These are phyloP conservation scores for Neoaliturus tenellus DNA, from an alignment of 2,888 invertebrate species.

Conservation along the genomic window DNA sequence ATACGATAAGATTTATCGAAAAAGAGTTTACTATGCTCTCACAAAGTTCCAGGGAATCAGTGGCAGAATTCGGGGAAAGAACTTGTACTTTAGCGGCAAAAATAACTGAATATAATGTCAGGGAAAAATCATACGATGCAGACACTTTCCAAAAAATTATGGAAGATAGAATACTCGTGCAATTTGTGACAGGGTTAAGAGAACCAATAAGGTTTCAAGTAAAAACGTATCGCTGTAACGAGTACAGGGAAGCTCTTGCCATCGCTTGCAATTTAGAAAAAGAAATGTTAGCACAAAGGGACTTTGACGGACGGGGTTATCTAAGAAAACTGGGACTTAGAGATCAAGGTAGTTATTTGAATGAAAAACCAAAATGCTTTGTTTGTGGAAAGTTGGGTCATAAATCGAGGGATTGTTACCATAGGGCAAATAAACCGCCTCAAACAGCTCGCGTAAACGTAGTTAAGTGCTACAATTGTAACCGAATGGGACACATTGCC, in stretches of 20 bases:
- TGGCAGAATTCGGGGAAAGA: slow-evolving; percentile 14
- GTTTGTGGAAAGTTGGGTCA: too few relatives aligned
- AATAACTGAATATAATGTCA: slow-evolving; percentile 35
- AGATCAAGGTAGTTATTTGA: neutral
- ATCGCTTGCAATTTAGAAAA: slow-evolving; percentile 31
- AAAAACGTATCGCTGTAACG: neutral
- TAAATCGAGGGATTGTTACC: too few relatives aligned
- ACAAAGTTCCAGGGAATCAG: neutral
- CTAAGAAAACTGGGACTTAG: neutral
- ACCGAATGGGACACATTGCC: too few relatives aligned
- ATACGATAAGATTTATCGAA: slow-evolving; percentile 27
- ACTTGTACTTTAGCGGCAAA: slow-evolving; percentile 21
- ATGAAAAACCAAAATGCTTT: too few relatives aligned
- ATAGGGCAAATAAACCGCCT: too few relatives aligned
- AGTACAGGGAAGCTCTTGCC: slow-evolving; percentile 11
- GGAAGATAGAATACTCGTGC: slow-evolving; percentile 7
- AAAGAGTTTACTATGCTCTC: slow-evolving; percentile 30
- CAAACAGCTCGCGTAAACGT: too few relatives aligned
- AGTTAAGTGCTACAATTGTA: too few relatives aligned
- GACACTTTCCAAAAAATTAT: slow-evolving; percentile 21
- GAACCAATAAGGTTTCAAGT: slow-evolving; percentile 28
- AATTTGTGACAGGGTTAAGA: neutral
- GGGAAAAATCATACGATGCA: slow-evolving; percentile 14
- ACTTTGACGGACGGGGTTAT: neutral
- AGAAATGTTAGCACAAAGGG: neutral